Conservation (phyloP, 1,140 invertebrate species). For the Linepithema humile region DNA sequence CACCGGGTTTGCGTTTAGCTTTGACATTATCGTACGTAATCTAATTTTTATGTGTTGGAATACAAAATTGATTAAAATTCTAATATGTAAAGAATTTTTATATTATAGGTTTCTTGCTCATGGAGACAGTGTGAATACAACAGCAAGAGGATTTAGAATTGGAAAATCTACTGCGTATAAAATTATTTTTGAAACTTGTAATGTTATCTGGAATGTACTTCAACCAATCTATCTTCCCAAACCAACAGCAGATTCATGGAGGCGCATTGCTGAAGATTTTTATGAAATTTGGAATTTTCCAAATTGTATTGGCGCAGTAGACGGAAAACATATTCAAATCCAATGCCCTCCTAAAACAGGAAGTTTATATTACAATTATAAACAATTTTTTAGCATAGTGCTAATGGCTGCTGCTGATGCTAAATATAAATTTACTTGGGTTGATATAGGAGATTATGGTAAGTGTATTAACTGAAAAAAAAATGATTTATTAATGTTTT, state of each 20-base stretch:
- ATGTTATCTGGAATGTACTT: slow-evolving; percentile 3
- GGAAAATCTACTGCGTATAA: neutral
- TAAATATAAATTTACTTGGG: neutral
- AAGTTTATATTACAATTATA: too few relatives aligned
- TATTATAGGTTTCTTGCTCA: neutral
- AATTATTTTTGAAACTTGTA: too few relatives aligned
- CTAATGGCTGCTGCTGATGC: neutral
- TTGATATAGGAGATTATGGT: slow-evolving; percentile 8
- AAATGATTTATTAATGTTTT: neutral
- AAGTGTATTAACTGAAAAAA: neutral
- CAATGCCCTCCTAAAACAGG: neutral
- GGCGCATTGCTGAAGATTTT: too few relatives aligned
- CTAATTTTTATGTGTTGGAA: neutral
- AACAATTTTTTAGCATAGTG: neutral
- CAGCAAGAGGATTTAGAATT: neutral
- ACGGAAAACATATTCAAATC: neutral
- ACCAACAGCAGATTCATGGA: neutral
- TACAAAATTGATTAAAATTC: neutral
- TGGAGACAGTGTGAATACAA: slow-evolving; percentile 7
- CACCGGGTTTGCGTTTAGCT: neutral
- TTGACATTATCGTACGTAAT: slow-evolving; percentile 7
- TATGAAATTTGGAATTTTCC: neutral
- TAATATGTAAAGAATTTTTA: neutral
- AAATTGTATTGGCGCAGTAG: neutral
- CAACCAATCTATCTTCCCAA: neutral